A percentile compares a stretch with the other conserved stretches of the same genome.
phyloP scores from a whole-genome alignment of 1,140 invertebrate genomes.

The Homalodisca vitripennis region DNA sequence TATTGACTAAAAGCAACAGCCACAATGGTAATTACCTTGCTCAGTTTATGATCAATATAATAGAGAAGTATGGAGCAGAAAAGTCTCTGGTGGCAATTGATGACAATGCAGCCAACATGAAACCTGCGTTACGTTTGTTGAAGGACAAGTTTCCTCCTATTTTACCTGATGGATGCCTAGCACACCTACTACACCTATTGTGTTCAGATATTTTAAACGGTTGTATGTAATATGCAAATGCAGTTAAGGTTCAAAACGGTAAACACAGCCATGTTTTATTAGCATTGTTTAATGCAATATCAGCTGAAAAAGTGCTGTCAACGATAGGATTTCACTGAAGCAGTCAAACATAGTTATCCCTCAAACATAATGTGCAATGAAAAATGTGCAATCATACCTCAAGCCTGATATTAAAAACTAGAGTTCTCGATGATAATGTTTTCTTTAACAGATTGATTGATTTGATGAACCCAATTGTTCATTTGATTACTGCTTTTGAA shows the following conservation, averaged over 20 bases:
- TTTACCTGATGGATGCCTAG: constrained; percentile 16
- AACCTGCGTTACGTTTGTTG: constrained; percentile 39
- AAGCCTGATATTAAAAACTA: constrained; percentile 12
- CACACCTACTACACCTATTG: constrained; percentile 27
- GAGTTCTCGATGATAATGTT: constrained; percentile 29
- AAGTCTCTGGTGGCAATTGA: constrained; percentile 42
- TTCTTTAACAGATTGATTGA: constrained; percentile 32
- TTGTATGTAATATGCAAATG: constrained; percentile 6
- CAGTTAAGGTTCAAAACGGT: constrained; percentile 17
- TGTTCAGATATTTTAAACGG: constrained; percentile 29
- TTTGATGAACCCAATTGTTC: constrained; percentile 29
- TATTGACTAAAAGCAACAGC: constrained; percentile 36
- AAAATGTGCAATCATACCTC: constrained; percentile 2
- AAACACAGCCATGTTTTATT: constrained; percentile 21
- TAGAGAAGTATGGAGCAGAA: constrained; percentile 41
- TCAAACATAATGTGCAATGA: constrained; percentile 21
- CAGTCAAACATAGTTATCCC: constrained; percentile 28
- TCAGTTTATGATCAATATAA: constrained; percentile 39
- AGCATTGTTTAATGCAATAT: constrained; percentile 1
- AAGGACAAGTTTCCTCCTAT: constrained; percentile 36
- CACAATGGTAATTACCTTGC: constrained; percentile 41
- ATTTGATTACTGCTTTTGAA: constrained; percentile 28
- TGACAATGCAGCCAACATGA: constrained; percentile 42
- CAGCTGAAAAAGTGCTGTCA: constrained; percentile 7
- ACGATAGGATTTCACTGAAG: constrained; percentile 26